Base-by-base conservation (phyloP, 2,888 invertebrate species). In the Dione juno region DNA sequence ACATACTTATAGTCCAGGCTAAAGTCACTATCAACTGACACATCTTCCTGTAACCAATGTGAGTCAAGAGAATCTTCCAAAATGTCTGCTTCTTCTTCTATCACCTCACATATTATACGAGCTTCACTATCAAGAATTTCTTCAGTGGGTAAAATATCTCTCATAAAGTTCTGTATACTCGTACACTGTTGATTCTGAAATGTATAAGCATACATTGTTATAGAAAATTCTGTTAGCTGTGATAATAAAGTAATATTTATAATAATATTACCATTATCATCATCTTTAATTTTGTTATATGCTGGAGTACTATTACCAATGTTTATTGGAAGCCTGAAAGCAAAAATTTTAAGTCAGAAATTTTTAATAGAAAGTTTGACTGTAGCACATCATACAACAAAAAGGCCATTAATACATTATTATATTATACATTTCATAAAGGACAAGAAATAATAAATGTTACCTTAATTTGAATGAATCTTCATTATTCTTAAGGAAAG, bases 131-230 rank as follows among this genome's bases (percentile, higher is more conserved):
- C 88, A 0, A 86, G 85, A 76, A 92, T 82, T 68, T 90, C 90
- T 57, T 88, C 86, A 0, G 82, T 86, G 67, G 85, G 83, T 43
- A 92, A 78, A 0, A 92, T 86, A 63, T 92, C 92, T 1, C 85
- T 84, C 84, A 93, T 89, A 76, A 93, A 93, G 79, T 93, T 92
- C 40, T 86, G 87, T 66, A 92, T 91, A 65, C 92, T 92, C 70
- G 92, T 90, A 74, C 89, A 88, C n/a, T 71, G 90, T 92, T 74
- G 92, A 92, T 69, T 87, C 92, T 93, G 83, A n/a, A 83, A 84
- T 43, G 40, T 54, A 37, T 28, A 43, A 61, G 5, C 28, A 28
- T 28, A 28, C 5, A 28, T 28, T 28, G 28, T 28, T 5, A 28
- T 5, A 28, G 28, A 5, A 28, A 28, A 28, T 28, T 28, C 3